phyloP scores from a whole-genome alignment of 1,140 invertebrate species.

The Episyrphus balteatus region DNA sequence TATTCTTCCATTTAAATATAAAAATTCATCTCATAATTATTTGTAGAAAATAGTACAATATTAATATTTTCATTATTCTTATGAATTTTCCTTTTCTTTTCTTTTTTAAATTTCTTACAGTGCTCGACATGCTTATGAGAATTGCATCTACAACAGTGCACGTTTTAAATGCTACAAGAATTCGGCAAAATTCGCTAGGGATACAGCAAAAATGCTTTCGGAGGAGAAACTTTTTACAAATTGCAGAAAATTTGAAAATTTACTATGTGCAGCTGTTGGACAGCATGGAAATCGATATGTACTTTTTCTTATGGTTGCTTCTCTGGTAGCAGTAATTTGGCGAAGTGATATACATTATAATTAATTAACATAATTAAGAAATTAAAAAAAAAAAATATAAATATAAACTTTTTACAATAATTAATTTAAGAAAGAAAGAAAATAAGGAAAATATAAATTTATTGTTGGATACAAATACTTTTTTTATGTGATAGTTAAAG shows the following conservation, averaged over 20 bases:
- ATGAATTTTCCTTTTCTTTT: background rate
- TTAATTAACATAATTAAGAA: no score
- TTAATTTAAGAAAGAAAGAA: no score
- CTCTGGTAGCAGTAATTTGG: no score
- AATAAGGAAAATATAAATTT: no score
- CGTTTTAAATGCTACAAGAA: conserved; percentile 32
- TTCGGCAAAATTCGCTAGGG: conserved; percentile 29
- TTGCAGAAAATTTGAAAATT: conserved; percentile 23
- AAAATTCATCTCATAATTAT: background rate
- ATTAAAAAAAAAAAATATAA: no score
- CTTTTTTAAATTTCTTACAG: conserved; percentile 14
- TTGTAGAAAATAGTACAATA: background rate
- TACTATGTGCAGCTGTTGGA: conserved; percentile 17
- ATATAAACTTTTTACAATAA: no score
- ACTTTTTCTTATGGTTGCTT: no score
- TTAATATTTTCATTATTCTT: background rate
- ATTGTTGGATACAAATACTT: no score
- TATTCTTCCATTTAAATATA: no score
- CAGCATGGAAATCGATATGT: no score
- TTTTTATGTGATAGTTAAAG: no score
- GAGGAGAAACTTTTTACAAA: conserved; percentile 32
- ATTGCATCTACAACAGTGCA: conserved; percentile 33
- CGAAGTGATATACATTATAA: no score
- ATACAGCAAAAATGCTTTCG: conserved; percentile 32
- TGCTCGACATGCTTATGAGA: conserved; percentile 30